Percentiles rank a stretch among this genome's conserved stretches.
Evolutionary conservation across 2,797 vertebrate genomes (phyloP).

Genomic region (Typhlichthys subterraneus): DNA sequence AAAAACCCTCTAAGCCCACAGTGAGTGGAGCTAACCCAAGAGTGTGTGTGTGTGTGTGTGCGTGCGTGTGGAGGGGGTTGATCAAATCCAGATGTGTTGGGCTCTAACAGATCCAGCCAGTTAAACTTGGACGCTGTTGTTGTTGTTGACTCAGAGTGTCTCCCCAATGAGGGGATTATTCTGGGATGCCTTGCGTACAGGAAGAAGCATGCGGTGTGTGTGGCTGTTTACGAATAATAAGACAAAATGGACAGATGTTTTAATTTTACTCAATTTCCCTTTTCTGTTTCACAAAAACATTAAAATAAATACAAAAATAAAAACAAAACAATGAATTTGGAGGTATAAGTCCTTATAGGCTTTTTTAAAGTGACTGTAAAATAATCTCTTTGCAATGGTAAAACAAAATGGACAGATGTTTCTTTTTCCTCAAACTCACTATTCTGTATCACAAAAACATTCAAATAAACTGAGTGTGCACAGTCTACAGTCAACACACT

Average conservation of each 20-base stretch:
- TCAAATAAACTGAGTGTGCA: too few species aligned
- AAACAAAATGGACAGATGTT: too few species aligned
- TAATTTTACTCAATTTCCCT: too few species aligned
- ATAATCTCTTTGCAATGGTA: too few species aligned
- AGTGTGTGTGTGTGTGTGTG: slow-evolving; percentile 14
- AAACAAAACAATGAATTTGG: too few species aligned
- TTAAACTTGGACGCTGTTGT: slow-evolving; percentile 39
- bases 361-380: too few species aligned
- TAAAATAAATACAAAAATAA: too few species aligned
- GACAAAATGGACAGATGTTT: slow-evolving; percentile 11
- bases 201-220: slow-evolving; percentile 5
- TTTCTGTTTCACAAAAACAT: too few species aligned
- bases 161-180: slow-evolving; percentile 28
- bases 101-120: slow-evolving; percentile 40
- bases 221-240: not conserved
- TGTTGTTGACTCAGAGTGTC: slow-evolving; percentile 24
- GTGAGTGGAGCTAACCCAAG: slow-evolving; percentile 26
- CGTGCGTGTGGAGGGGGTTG: slow-evolving; percentile 10
- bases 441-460: too few species aligned
- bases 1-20: slow-evolving; percentile 5
- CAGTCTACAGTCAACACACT: too few species aligned
- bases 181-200: slow-evolving; percentile 29
- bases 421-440: too few species aligned
- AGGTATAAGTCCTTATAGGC: too few species aligned
- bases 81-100: slow-evolving; percentile 71